Evolutionary conservation across 2,113 vertebrate genomes (phyloP).

Genomic region (Agelaius phoeniceus): DNA sequence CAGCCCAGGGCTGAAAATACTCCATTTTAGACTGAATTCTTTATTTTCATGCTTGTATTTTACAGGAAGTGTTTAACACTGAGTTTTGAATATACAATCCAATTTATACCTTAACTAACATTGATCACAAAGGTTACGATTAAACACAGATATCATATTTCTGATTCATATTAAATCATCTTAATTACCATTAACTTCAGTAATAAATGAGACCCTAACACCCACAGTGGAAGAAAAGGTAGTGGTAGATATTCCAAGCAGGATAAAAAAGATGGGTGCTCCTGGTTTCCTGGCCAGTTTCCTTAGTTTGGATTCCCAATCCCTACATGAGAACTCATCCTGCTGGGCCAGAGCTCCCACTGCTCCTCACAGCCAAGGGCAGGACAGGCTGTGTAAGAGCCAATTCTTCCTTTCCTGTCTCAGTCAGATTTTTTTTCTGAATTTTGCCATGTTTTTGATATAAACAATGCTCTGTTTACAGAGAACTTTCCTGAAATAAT

Average conservation of each 20-base stretch:
- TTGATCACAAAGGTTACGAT: not conserved
- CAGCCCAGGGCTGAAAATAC: not conserved
- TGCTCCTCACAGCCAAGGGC: not conserved
- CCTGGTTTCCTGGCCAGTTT: not conserved
- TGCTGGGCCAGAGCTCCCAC: not conserved
- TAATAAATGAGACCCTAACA: not conserved
- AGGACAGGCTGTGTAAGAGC: not conserved
- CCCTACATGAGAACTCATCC: not conserved
- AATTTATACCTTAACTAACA: not conserved
- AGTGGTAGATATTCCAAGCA: not conserved
- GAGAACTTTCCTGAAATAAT: not conserved
- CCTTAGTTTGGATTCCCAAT: not conserved
- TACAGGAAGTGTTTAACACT: not conserved
- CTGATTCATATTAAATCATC: not conserved
- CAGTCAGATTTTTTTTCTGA: not conserved
- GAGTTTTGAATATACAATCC: not conserved
- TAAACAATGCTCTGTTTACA: not conserved
- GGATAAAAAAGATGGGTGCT: not conserved
- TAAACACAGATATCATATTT: not conserved
- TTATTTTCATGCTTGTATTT: not conserved
- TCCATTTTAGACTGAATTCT: not conserved
- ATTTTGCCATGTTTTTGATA: not conserved
- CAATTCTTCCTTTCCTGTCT: not conserved
- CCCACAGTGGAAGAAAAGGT: not conserved
- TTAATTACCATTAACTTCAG: not conserved